A percentile compares a stretch with the other conserved stretches of the same genome.
Conservation (phyloP, 2,888 invertebrate species). For the Parthenolecanium corni region DNA sequence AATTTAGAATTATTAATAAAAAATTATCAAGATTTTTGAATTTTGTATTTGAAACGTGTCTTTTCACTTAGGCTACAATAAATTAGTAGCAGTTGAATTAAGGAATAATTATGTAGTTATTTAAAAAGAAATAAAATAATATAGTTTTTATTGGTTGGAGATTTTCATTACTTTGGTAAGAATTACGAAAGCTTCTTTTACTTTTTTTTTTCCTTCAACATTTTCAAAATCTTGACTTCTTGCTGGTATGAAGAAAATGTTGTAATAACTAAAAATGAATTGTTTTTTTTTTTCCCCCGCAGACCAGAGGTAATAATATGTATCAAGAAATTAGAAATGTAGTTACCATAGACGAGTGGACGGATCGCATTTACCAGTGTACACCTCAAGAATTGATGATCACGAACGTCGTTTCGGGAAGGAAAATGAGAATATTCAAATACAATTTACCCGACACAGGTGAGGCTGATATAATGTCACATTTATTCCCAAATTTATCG, state of each 20-base stretch:
- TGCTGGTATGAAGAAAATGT: too few species aligned
- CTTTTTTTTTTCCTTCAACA: constrained; percentile 6
- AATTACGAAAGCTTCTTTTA: too few species aligned
- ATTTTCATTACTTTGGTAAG: too few species aligned
- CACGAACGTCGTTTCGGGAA: constrained; percentile 79
- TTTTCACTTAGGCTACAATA: too few species aligned
- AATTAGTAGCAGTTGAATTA: too few species aligned
- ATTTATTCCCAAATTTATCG: background rate
- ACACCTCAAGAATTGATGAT: constrained; percentile 87
- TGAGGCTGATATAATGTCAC: constrained; percentile 36
- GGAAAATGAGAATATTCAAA: constrained; percentile 86
- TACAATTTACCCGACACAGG: constrained; percentile 90
- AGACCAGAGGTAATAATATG: constrained; percentile 38
- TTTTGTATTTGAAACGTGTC: too few species aligned
- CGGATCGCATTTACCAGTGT: constrained; percentile 85
- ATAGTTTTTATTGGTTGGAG: too few species aligned
- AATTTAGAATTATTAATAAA: too few species aligned
- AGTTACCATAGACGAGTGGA: constrained; percentile 82
- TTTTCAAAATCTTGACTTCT: background rate
- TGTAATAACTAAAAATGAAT: too few species aligned
- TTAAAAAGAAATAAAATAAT: too few species aligned
- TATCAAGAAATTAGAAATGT: constrained; percentile 85
- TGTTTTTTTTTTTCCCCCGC: background rate
- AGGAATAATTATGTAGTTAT: too few species aligned
- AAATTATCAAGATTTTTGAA: too few species aligned